These are phyloP conservation scores for Takifugu flavidus DNA, from an alignment of 2,113 vertebrate species.

Conservation along the genomic window DNA sequence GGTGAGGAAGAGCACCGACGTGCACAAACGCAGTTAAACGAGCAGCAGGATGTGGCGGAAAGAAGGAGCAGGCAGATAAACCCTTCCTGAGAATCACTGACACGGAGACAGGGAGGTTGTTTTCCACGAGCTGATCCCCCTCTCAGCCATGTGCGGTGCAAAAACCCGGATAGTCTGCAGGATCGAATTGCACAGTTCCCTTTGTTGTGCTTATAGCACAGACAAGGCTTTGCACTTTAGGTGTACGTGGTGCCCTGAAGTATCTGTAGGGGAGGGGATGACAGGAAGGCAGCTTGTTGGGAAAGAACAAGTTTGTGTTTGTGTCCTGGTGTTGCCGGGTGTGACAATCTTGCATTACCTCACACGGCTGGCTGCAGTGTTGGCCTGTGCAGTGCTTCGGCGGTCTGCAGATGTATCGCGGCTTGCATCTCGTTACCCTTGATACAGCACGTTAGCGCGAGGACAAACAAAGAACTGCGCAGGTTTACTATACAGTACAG, in stretches of 20 bases:
- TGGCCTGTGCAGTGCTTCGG: slow-evolving; percentile 10
- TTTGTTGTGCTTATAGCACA: slow-evolving; percentile 63
- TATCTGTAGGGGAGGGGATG: slow-evolving; percentile 32
- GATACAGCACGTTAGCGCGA: neutral
- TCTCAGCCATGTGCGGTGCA: neutral
- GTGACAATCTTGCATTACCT: slow-evolving; percentile 40
- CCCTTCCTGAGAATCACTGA: slow-evolving; percentile 36
- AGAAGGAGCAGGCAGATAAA: slow-evolving; percentile 36
- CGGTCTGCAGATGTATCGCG: slow-evolving; percentile 1
- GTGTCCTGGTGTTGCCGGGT: slow-evolving; percentile 30
- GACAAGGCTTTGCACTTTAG: slow-evolving; percentile 58
- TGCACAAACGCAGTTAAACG: slow-evolving; percentile 36
- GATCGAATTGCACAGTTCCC: slow-evolving; percentile 58
- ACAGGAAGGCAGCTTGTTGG: slow-evolving; percentile 12
- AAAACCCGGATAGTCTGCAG: slow-evolving; percentile 33
- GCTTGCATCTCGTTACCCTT: neutral
- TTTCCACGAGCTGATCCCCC: slow-evolving; percentile 29
- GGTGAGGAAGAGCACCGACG: slow-evolving; percentile 20
- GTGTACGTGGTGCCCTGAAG: slow-evolving; percentile 56
- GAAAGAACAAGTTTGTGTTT: slow-evolving; percentile 41
- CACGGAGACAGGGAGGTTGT: slow-evolving; percentile 29
- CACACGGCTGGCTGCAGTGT: slow-evolving; percentile 20
- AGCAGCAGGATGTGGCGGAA: slow-evolving; percentile 34
- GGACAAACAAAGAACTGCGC: neutral
- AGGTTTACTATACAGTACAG: neutral